These are phyloP conservation scores for Ptychadena robeensis DNA, from an alignment of 2,797 vertebrate genomes.

Conservation along the genomic window DNA sequence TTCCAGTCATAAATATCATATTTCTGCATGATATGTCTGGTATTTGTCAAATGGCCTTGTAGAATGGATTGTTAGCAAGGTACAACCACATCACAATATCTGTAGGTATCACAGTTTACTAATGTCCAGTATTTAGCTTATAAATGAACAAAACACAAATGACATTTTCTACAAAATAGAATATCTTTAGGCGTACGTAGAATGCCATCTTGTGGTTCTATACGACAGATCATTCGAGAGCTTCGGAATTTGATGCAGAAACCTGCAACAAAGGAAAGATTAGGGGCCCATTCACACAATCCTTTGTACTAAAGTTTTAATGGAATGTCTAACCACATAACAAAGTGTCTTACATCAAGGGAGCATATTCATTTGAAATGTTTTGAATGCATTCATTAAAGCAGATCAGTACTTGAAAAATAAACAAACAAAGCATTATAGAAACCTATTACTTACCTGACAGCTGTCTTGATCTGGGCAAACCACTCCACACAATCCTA, in stretches of 20 bases:
- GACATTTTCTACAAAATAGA: not conserved
- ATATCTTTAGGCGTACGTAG: not conserved
- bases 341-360: too few relatives aligned
- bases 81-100: not conserved
- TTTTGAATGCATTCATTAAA: too few relatives aligned
- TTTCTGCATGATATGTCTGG: too few relatives aligned
- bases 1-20: too few relatives aligned
- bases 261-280: slow-evolving; percentile 14
- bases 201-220: not conserved
- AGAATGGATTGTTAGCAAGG: too few relatives aligned
- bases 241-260: slow-evolving; percentile 11
- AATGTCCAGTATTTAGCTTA: not conserved
- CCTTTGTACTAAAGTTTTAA: not conserved
- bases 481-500: too few relatives aligned
- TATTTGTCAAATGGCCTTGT: too few relatives aligned
- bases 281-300: not conserved
- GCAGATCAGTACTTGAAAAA: too few relatives aligned
- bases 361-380: too few relatives aligned
- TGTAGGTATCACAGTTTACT: not conserved
- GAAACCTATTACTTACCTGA: too few relatives aligned
- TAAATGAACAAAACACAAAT: not conserved
- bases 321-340: not conserved
- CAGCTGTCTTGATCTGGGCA: too few relatives aligned
- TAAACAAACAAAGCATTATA: too few relatives aligned
- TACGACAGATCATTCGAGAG: slow-evolving; percentile 8